Conservation (phyloP, 1,140 invertebrate species). For the Subanguina moxae region DNA sequence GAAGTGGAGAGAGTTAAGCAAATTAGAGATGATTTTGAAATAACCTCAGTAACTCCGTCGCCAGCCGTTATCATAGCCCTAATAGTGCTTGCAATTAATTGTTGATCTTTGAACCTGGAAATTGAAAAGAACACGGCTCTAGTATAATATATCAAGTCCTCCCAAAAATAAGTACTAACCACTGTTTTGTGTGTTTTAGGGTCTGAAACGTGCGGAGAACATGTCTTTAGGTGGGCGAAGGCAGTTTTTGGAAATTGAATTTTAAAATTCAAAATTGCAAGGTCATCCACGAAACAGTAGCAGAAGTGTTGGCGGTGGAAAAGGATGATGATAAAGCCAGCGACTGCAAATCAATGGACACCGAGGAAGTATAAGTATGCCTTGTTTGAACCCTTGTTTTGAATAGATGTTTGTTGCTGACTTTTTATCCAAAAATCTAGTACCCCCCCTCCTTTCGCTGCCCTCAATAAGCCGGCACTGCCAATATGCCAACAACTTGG, state of each 20-base stretch:
- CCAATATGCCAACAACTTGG: not conserved
- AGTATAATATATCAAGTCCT: not conserved
- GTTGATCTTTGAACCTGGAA: slow-evolving; percentile 41
- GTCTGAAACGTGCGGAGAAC: too few relatives aligned
- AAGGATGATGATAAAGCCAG: too few relatives aligned
- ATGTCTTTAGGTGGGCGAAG: not conserved
- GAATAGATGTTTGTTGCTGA: too few relatives aligned
- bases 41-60: slow-evolving; percentile 26
- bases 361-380: not conserved
- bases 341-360: too few relatives aligned
- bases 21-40: not conserved
- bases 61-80: slow-evolving; percentile 17
- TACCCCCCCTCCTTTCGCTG: not conserved
- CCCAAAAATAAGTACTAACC: too few relatives aligned
- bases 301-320: too few relatives aligned
- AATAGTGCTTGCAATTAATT: slow-evolving; percentile 21
- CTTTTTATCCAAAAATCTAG: too few relatives aligned
- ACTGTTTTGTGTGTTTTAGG: too few relatives aligned
- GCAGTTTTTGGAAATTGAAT: too few relatives aligned
- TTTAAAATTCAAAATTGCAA: too few relatives aligned
- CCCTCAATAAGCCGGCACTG: not conserved
- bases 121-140: not conserved
- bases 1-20: not conserved
- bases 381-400: too few relatives aligned
- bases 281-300: too few relatives aligned